Conservation (phyloP, 2,888 invertebrate species). For the Pyrrhia umbra region DNA sequence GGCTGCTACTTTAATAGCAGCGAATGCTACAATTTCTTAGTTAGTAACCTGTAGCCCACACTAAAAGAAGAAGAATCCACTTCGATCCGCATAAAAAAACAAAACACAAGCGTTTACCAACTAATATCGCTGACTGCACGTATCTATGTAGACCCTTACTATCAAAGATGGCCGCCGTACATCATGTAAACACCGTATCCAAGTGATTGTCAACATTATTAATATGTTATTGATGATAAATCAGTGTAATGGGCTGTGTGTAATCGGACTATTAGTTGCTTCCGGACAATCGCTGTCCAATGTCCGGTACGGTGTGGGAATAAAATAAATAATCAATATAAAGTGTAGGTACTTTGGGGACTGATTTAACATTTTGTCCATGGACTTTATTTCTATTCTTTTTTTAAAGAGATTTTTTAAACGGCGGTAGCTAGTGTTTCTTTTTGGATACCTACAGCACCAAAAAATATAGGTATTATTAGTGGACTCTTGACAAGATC, state of each 20-base stretch:
- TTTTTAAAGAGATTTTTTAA: neutral
- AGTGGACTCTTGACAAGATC: no score
- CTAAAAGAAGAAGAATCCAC: no score
- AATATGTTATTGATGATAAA: constrained; percentile 54
- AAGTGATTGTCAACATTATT: constrained; percentile 44
- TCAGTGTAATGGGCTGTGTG: constrained; percentile 52
- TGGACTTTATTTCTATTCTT: neutral
- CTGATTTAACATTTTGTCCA: neutral
- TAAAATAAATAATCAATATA: constrained; percentile 7
- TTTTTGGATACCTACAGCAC: no score
- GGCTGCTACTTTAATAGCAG: no score
- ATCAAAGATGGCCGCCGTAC: neutral
- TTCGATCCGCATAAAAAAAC: no score
- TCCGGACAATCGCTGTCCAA: constrained; percentile 22
- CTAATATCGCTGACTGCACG: no score
- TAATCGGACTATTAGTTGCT: constrained; percentile 47
- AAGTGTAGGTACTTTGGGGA: constrained; percentile 3
- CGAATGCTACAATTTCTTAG: no score
- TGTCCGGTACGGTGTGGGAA: constrained; percentile 3
- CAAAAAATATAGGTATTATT: no score
- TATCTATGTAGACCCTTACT: neutral
- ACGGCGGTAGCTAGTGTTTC: no score
- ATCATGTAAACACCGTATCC: constrained; percentile 31
- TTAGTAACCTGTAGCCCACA: no score
- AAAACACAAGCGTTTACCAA: no score